phyloP scores from a whole-genome alignment of 2,113 vertebrate genomes.

The Ophiodon elongatus region DNA sequence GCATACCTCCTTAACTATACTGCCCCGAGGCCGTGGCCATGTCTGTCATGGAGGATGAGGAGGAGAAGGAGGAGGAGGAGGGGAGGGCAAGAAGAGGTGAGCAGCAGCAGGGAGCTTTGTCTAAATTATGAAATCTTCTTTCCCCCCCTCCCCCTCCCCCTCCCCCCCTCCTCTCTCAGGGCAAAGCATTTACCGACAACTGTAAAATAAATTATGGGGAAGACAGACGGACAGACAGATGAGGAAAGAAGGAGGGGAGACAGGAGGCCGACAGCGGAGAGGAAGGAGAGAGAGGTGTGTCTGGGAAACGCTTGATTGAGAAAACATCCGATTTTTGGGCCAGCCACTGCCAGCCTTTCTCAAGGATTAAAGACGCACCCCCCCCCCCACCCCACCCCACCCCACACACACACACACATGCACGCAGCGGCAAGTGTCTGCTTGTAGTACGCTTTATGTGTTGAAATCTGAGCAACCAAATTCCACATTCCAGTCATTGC shows the following conservation, averaged over 20 bases:
- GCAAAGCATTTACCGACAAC: conserved; percentile 32
- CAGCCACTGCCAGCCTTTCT: conserved; percentile 70
- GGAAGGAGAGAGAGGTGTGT: conserved; percentile 69
- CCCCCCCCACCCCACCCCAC: background rate
- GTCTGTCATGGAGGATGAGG: conserved; percentile 36
- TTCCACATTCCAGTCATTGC: conserved; percentile 79
- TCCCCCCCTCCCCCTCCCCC: no score
- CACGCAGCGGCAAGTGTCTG: conserved; percentile 76
- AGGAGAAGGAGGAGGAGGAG: conserved; percentile 45
- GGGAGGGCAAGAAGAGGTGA: conserved; percentile 36
- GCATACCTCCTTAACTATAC: conserved; percentile 70
- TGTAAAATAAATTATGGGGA: conserved; percentile 53
- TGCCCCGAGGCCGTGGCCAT: conserved; percentile 62
- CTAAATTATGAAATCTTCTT: conserved; percentile 36
- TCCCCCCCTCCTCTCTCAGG: background rate
- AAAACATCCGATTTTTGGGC: conserved; percentile 81
- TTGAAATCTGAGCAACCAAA: conserved; percentile 71
- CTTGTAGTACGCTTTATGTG: conserved; percentile 74
- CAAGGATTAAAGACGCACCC: conserved; percentile 67
- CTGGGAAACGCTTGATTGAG: conserved; percentile 74
- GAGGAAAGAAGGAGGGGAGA: background rate
- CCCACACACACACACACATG: background rate
- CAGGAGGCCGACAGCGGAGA: conserved; percentile 5
- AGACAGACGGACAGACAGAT: background rate
- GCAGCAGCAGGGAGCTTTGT: conserved; percentile 29